Conservation (phyloP, 1,140 invertebrate genomes). For the Ostrea edulis region DNA sequence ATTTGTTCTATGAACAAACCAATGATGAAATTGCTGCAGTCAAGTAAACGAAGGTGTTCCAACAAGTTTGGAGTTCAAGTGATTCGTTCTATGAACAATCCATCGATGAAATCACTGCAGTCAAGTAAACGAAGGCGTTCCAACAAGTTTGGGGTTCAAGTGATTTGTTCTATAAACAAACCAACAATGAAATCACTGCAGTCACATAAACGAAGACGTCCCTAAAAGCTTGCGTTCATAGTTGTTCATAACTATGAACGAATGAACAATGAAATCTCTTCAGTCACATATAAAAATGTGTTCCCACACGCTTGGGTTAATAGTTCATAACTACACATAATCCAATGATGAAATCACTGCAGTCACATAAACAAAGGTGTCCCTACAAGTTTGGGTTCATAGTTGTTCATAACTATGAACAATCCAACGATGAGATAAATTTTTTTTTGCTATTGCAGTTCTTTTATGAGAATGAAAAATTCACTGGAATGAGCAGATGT, state of each 20-base stretch:
- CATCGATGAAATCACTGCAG: not conserved
- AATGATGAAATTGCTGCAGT: no score
- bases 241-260: conserved; percentile 29
- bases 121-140: not conserved
- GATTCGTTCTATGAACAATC: not conserved
- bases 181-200: not conserved
- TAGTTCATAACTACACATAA: not conserved
- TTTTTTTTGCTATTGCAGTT: not conserved
- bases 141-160: not conserved
- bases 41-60: no score
- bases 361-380: not conserved
- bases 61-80: no score
- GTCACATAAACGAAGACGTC: not conserved
- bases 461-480: not conserved
- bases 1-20: not conserved
- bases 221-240: not conserved
- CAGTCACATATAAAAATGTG: not conserved
- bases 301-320: not conserved
- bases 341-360: not conserved
- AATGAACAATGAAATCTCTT: not conserved
- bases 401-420: conserved; percentile 28
- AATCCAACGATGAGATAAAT: not conserved
- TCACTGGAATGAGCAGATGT: not conserved
- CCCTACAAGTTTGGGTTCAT: not conserved
- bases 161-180: not conserved